Conservation (phyloP, 2,797 vertebrate genomes). For the Argya squamiceps region DNA sequence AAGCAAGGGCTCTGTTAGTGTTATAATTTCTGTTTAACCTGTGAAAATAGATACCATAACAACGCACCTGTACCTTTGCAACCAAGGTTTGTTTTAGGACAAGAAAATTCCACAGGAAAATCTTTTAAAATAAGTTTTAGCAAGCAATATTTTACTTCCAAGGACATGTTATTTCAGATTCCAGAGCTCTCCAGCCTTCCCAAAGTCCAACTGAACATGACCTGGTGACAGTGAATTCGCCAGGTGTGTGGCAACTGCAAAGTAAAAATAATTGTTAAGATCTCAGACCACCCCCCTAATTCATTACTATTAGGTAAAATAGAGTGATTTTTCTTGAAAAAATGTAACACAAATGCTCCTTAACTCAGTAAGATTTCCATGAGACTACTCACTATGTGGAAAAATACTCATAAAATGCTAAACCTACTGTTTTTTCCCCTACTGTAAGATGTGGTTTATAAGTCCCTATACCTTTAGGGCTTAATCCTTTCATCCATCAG, state of each 20-base stretch:
- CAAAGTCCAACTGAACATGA: neutral
- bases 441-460: neutral
- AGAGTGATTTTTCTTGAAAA: neutral
- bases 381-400: neutral
- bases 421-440: fast-evolving
- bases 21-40: neutral
- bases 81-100: neutral
- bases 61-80: neutral
- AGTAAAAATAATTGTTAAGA: neutral
- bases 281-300: neutral
- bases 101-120: neutral
- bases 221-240: neutral
- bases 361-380: neutral
- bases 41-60: neutral
- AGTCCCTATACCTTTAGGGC: neutral
- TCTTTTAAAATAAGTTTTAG: neutral
- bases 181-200: neutral
- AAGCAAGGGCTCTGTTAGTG: neutral
- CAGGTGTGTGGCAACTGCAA: neutral
- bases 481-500: neutral
- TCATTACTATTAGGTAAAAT: neutral
- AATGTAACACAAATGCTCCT: neutral
- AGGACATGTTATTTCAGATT: neutral
- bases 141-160: neutral
- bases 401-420: neutral